These are phyloP conservation scores for Hipparchia sbordonii DNA, from an alignment of 2,888 invertebrate genomes.

Conservation along the genomic window DNA sequence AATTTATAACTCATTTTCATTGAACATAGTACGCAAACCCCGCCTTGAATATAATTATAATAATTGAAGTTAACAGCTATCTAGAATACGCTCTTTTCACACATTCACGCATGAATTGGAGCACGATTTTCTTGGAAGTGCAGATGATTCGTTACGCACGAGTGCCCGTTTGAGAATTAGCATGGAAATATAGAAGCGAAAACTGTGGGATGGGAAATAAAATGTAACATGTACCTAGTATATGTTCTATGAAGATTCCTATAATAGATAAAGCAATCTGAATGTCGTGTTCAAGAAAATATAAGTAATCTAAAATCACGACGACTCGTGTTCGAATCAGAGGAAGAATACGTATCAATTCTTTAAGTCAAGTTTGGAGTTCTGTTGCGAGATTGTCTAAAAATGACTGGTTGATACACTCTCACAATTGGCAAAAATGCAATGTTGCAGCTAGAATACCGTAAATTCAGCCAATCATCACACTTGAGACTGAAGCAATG, in stretches of 20 bases:
- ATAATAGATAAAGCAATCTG: background rate
- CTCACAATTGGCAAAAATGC: too few species aligned
- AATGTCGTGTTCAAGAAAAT: background rate
- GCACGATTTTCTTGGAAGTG: slow-evolving; percentile 49
- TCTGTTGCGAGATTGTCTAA: too few species aligned
- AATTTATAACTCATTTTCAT: too few species aligned
- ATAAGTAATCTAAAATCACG: too few species aligned
- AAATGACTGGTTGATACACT: background rate
- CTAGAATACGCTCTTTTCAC: slow-evolving; percentile 35
- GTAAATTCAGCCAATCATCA: too few species aligned
- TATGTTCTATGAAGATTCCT: background rate
- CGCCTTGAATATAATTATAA: too few species aligned
- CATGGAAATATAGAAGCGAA: slow-evolving; percentile 21
- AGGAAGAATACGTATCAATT: background rate
- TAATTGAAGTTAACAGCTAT: slow-evolving; percentile 32
- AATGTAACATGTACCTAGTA: background rate
- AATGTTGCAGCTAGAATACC: too few species aligned
- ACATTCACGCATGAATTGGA: slow-evolving; percentile 50
- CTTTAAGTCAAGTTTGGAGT: too few species aligned
- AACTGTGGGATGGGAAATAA: slow-evolving; percentile 5
- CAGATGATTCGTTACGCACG: slow-evolving; percentile 61
- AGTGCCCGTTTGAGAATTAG: slow-evolving; percentile 32
- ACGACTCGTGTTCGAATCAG: too few species aligned
- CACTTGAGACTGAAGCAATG: too few species aligned
- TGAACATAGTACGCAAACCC: too few species aligned